A percentile compares a stretch with the other conserved stretches of the same genome.
Conservation (phyloP, 2,888 invertebrate species). For the Acrobeloides nanus region DNA sequence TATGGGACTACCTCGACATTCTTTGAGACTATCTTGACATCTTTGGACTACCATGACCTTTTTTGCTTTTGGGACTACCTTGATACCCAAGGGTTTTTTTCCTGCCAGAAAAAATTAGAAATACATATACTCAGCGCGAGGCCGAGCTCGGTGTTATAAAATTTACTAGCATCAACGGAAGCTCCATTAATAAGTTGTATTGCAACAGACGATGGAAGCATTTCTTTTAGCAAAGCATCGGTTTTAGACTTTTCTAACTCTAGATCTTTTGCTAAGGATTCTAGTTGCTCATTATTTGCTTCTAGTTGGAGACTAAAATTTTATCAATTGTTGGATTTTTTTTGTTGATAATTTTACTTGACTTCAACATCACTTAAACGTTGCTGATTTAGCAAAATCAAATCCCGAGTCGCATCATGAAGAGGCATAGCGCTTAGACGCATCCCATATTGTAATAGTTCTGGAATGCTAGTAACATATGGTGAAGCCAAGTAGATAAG, state of each 20-base stretch:
- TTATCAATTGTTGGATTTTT: not conserved
- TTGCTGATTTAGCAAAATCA: slow-evolving; percentile 45
- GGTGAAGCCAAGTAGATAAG: slow-evolving; percentile 43
- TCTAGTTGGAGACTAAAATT: slow-evolving; percentile 40
- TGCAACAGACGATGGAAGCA: slow-evolving; percentile 54
- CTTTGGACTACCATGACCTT: no score
- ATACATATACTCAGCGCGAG: no score
- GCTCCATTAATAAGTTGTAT: slow-evolving; percentile 48
- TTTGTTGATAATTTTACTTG: slow-evolving; percentile 24
- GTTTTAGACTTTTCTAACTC: slow-evolving; percentile 53
- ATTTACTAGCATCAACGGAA: slow-evolving; percentile 49
- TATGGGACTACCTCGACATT: no score
- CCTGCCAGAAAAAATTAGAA: no score
- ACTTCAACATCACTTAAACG: slow-evolving; percentile 39
- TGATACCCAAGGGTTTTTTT: no score
- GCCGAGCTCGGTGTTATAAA: no score
- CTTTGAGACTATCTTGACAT: no score
- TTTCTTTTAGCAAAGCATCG: slow-evolving; percentile 53
- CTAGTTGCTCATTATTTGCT: slow-evolving; percentile 44
- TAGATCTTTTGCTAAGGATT: slow-evolving; percentile 39
- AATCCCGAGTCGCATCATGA: slow-evolving; percentile 45
- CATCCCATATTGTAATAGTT: slow-evolving; percentile 24
- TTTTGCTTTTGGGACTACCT: no score
- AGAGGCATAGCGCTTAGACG: slow-evolving; percentile 40
- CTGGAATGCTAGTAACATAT: slow-evolving; percentile 29